Percentiles rank a stretch among this genome's conserved stretches.
These are phyloP conservation scores for Epiblema foenella DNA, from an alignment of 2,888 invertebrate genomes.

Conservation along the genomic window DNA sequence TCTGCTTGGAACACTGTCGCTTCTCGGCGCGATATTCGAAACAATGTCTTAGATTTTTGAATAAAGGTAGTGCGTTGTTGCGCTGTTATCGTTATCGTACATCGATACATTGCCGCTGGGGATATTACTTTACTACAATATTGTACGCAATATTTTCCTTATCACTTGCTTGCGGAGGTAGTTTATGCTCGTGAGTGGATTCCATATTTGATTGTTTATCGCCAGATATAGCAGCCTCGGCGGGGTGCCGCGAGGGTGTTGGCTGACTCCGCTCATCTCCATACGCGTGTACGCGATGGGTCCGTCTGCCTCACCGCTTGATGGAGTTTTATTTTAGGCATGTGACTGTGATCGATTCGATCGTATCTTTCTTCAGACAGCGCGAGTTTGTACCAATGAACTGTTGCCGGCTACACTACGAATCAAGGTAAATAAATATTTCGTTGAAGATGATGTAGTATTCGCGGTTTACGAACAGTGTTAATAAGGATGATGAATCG, in stretches of 20 bases:
- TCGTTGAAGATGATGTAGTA: constrained; percentile 71
- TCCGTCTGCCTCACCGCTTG: constrained; percentile 61
- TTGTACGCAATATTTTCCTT: constrained; percentile 43
- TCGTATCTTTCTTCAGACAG: constrained; percentile 76
- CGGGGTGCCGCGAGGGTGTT: constrained; percentile 66
- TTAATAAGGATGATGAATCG: constrained; percentile 75
- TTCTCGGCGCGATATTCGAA: constrained; percentile 54
- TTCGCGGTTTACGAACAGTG: constrained; percentile 65
- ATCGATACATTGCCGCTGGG: constrained; percentile 50
- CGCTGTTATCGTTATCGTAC: constrained; percentile 44
- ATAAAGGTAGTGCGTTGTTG: constrained; percentile 47
- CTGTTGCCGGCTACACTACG: constrained; percentile 37
- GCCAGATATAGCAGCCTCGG: constrained; percentile 63
- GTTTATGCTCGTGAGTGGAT: constrained; percentile 57
- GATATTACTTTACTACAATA: constrained; percentile 46
- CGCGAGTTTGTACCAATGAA: constrained; percentile 66
- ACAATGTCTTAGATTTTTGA: constrained; percentile 56
- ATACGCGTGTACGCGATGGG: constrained; percentile 62
- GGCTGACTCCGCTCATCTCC: constrained; percentile 66
- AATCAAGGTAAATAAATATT: constrained; percentile 48
- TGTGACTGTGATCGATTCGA: constrained; percentile 82
- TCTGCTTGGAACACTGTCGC: constrained; percentile 54
- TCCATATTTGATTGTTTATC: constrained; percentile 66
- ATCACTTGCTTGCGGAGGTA: constrained; percentile 48
- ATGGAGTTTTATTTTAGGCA: constrained; percentile 77